phyloP scores from a whole-genome alignment of 2,797 vertebrate species.

The Prunella strophiata region DNA sequence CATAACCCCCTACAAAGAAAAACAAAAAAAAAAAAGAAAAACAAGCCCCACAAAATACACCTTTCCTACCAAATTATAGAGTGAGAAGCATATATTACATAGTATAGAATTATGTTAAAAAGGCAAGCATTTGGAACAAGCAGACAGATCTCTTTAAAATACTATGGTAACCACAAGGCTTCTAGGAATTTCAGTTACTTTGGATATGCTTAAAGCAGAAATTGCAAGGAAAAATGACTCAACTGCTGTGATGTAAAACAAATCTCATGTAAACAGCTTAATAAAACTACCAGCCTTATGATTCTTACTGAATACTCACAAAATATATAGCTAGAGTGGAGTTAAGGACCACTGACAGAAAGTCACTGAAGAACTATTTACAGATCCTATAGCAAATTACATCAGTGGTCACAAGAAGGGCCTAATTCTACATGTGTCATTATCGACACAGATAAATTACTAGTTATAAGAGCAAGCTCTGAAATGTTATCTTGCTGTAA shows the following conservation, averaged over 20 bases:
- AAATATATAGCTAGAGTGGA: background rate
- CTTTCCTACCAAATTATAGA: background rate
- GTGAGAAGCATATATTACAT: background rate
- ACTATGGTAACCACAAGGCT: background rate
- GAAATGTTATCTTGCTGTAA: too few species aligned
- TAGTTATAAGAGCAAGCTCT: too few species aligned
- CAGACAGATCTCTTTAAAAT: background rate
- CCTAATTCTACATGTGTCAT: background rate
- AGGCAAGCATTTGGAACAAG: background rate
- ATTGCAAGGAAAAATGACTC: background rate
- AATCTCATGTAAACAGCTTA: background rate
- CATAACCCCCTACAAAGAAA: fast-evolving
- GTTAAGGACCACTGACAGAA: background rate
- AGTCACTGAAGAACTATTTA: background rate
- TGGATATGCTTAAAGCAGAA: background rate
- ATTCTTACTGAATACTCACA: background rate
- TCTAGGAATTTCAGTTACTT: background rate
- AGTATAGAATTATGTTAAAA: background rate
- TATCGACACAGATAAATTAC: too few species aligned
- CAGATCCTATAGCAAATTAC: background rate
- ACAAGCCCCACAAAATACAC: background rate
- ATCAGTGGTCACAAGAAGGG: background rate
- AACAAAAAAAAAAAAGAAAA: background rate
- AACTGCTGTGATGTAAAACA: background rate
- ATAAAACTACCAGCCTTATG: background rate